phyloP scores from a whole-genome alignment of 2,797 vertebrate genomes.

The Chaetophractus vellerosus region DNA sequence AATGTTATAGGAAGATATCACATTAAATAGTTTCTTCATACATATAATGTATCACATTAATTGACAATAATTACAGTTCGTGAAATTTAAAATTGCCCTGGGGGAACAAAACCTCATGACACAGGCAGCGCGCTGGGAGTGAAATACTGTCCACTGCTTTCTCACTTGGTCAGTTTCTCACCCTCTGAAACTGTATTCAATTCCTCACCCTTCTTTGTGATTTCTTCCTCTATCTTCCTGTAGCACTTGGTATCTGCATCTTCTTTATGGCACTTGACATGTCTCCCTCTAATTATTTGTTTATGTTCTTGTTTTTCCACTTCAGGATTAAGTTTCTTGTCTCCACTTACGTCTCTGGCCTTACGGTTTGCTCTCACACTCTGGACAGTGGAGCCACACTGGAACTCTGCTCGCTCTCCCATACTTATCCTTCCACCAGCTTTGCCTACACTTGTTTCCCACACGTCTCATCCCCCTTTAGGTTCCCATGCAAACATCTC shows the following conservation, averaged over 20 bases:
- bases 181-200: neutral
- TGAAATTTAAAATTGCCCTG: neutral
- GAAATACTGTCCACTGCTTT: neutral
- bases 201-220: neutral
- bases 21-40: neutral
- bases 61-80: constrained; percentile 5
- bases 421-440: neutral
- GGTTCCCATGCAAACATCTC: rapidly evolving
- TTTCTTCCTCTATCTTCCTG: neutral
- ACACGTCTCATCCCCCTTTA: neutral
- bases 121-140: rapidly evolving
- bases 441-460: neutral
- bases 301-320: neutral
- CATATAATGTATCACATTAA: neutral
- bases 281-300: neutral
- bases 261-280: neutral
- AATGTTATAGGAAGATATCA: neutral
- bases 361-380: neutral
- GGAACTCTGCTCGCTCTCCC: neutral
- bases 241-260: neutral
- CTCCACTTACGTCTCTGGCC: neutral
- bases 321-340: neutral
- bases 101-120: neutral
- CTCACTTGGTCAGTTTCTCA: no score
- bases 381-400: rapidly evolving